Evolutionary conservation across 2,888 invertebrate genomes (phyloP).

Genomic region (Hirtodrosophila alboralis): DNA sequence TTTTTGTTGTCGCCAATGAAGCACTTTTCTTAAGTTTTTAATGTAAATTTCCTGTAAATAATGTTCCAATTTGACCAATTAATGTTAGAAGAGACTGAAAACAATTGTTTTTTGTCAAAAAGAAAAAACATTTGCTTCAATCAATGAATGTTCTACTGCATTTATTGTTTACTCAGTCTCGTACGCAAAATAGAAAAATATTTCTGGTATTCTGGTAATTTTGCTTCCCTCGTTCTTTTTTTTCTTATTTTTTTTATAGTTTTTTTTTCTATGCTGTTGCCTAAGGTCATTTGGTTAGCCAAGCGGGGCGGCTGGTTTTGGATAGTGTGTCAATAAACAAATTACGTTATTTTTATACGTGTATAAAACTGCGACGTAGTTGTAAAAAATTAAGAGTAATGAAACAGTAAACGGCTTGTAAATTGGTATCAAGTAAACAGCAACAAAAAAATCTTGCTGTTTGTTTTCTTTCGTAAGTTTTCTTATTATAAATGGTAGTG

Average conservation of each 20-base stretch:
- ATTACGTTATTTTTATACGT: slow-evolving; percentile 32
- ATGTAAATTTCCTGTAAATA: slow-evolving; percentile 62
- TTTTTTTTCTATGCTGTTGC: slow-evolving; percentile 22
- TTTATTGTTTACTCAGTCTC: slow-evolving; percentile 72
- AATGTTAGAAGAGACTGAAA: slow-evolving; percentile 32
- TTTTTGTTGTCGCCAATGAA: slow-evolving; percentile 56
- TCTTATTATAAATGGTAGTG: slow-evolving; percentile 71
- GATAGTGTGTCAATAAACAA: slow-evolving; percentile 41
- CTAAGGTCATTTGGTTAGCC: slow-evolving; percentile 38
- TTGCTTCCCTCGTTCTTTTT: slow-evolving; percentile 59
- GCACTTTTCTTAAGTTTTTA: slow-evolving; percentile 38
- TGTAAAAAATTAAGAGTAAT: slow-evolving; percentile 29
- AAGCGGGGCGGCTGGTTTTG: slow-evolving; percentile 39
- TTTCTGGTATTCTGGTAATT: slow-evolving; percentile 52
- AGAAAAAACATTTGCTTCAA: slow-evolving; percentile 43
- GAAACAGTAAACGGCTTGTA: slow-evolving; percentile 46
- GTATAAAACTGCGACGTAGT: slow-evolving; percentile 34
- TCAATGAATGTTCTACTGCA: slow-evolving; percentile 50
- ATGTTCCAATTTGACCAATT: slow-evolving; percentile 39
- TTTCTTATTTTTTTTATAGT: slow-evolving; percentile 14
- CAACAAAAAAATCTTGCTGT: slow-evolving; percentile 30
- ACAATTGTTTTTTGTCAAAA: slow-evolving; percentile 31
- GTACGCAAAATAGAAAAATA: slow-evolving; percentile 68
- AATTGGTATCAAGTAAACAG: slow-evolving; percentile 61
- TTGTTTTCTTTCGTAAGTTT: slow-evolving; percentile 26